Evolutionary conservation across 2,888 invertebrate species (phyloP).

Genomic region (Euphydryas editha): DNA sequence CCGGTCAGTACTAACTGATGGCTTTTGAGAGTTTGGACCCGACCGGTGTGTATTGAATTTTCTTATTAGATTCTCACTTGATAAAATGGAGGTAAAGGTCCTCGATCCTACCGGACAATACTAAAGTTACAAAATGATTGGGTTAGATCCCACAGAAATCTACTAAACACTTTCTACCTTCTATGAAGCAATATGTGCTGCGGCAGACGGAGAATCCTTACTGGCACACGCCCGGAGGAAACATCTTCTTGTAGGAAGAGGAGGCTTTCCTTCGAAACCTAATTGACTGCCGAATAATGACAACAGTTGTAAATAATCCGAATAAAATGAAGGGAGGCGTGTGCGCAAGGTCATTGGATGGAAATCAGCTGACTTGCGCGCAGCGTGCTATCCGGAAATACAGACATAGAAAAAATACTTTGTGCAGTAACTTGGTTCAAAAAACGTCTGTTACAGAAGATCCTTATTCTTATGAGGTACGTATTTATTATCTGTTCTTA

Average conservation of each 20-base stretch:
- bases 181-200: conserved; percentile 75
- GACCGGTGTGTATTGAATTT: conserved; percentile 55
- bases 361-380: conserved; percentile 76
- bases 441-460: conserved; percentile 22
- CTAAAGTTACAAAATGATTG: conserved; percentile 63
- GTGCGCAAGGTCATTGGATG: conserved; percentile 74
- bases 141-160: conserved; percentile 77
- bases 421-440: conserved; percentile 21
- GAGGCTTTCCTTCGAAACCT: conserved; percentile 56
- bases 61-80: conserved; percentile 54
- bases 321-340: conserved; percentile 65
- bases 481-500: conserved; percentile 23
- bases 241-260: conserved; percentile 79
- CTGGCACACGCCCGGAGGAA: conserved; percentile 74
- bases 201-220: conserved; percentile 72
- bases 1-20: conserved; percentile 65
- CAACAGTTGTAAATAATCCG: conserved; percentile 71
- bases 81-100: conserved; percentile 58
- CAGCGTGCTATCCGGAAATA: conserved; percentile 71
- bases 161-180: conserved; percentile 56
- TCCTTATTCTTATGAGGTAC: conserved; percentile 31
- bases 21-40: conserved; percentile 56
- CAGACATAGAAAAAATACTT: conserved; percentile 47
- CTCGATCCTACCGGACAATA: conserved; percentile 76
- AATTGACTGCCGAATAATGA: conserved; percentile 53